These are phyloP conservation scores for Cherax destructor DNA, from an alignment of 1,140 invertebrate genomes.

Conservation along the genomic window DNA sequence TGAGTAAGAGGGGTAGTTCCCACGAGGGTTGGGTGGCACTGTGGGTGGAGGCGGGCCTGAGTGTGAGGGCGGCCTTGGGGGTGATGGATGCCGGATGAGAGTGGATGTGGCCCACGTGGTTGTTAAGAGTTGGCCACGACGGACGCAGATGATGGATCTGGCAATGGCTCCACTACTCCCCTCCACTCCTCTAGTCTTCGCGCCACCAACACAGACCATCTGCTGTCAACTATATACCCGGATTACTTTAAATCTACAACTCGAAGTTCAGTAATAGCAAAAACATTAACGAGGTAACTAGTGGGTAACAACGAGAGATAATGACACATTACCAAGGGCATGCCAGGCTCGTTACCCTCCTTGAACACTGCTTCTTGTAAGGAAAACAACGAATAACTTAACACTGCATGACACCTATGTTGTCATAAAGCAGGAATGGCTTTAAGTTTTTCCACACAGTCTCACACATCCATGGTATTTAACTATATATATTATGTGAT, in stretches of 20 bases:
- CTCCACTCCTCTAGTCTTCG: background rate
- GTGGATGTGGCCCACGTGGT: conserved; percentile 50
- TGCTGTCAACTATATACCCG: too few relatives aligned
- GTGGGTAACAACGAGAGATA: background rate
- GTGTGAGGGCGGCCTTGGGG: background rate
- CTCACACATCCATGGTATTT: too few relatives aligned
- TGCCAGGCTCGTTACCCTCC: background rate
- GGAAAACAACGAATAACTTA: background rate
- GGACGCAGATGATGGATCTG: conserved; percentile 35
- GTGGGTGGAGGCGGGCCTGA: conserved; percentile 10
- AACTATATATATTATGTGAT: too few relatives aligned
- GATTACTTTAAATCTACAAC: background rate
- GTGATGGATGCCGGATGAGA: conserved; percentile 39
- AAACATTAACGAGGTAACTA: background rate
- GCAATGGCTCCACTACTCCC: conserved; percentile 15
- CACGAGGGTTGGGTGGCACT: conserved; percentile 57
- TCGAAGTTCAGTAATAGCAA: too few relatives aligned
- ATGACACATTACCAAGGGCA: background rate
- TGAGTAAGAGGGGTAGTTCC: conserved; percentile 31
- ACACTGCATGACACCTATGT: background rate
- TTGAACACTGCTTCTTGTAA: background rate
- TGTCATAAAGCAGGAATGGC: too few relatives aligned
- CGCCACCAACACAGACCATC: background rate
- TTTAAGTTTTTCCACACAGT: too few relatives aligned
- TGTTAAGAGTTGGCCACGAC: conserved; percentile 28